Evolutionary conservation across 1,140 invertebrate genomes (phyloP).

Genomic region (Protaetia brevitarsis): DNA sequence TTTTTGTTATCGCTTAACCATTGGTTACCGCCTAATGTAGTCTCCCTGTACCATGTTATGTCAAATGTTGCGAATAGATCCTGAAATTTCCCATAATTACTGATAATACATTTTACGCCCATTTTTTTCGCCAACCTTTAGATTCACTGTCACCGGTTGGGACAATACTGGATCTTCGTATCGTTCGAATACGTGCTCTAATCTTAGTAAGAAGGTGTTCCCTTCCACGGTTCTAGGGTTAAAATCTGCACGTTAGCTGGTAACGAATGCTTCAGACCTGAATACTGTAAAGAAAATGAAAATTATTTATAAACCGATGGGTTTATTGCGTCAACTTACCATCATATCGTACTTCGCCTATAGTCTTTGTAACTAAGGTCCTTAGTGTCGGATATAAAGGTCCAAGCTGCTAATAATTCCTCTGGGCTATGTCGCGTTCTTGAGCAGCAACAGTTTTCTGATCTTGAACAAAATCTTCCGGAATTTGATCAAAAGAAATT

Average conservation of each 20-base stretch:
- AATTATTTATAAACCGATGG: neutral
- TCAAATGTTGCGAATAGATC: slow-evolving; percentile 23
- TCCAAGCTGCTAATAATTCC: slow-evolving; percentile 50
- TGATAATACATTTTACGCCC: too few relatives aligned
- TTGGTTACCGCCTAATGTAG: slow-evolving; percentile 25
- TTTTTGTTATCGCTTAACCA: slow-evolving; percentile 22
- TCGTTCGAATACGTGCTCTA: slow-evolving; percentile 85
- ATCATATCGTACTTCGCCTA: slow-evolving; percentile 46
- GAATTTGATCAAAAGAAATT: neutral
- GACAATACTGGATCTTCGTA: slow-evolving; percentile 62
- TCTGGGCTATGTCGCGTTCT: slow-evolving; percentile 44
- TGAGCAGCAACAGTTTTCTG: slow-evolving; percentile 30
- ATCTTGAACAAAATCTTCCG: neutral
- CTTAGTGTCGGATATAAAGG: slow-evolving; percentile 48
- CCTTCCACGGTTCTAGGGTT: slow-evolving; percentile 81
- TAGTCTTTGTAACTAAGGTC: slow-evolving; percentile 49
- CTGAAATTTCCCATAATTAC: too few relatives aligned
- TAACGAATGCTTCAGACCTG: slow-evolving; percentile 49
- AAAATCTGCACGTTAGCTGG: slow-evolving; percentile 82
- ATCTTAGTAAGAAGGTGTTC: slow-evolving; percentile 67
- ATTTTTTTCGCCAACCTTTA: too few relatives aligned
- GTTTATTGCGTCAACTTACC: slow-evolving; percentile 46
- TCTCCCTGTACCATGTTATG: slow-evolving; percentile 25
- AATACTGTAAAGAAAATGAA: slow-evolving; percentile 31
- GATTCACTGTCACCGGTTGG: slow-evolving; percentile 55